These are phyloP conservation scores for Magallana angulata DNA, from an alignment of 1,140 invertebrate species.

Conservation along the genomic window DNA sequence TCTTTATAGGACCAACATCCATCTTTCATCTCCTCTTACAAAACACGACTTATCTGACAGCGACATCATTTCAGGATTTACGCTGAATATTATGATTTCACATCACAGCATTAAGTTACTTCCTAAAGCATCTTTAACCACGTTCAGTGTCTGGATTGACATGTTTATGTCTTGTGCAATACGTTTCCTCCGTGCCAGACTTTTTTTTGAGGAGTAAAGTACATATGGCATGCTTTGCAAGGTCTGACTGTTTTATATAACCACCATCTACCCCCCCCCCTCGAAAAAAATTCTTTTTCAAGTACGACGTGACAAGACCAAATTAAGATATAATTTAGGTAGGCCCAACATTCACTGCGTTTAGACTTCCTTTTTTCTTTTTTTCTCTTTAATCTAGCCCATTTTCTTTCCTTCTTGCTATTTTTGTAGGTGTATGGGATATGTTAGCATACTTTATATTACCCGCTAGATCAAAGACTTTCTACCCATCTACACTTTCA, in stretches of 20 bases:
- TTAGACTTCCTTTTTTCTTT: not conserved
- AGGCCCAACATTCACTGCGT: not conserved
- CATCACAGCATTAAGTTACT: not conserved
- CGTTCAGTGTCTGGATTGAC: not conserved
- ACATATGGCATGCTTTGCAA: not conserved
- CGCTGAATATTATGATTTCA: not conserved
- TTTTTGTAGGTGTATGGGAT: not conserved
- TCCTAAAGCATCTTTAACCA: not conserved
- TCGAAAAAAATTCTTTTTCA: not conserved
- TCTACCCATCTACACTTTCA: no score
- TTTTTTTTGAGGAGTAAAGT: not conserved
- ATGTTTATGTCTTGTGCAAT: not conserved
- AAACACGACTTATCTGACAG: constrained; percentile 14
- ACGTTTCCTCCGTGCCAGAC: not conserved
- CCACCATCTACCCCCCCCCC: not conserved
- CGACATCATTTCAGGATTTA: constrained; percentile 21
- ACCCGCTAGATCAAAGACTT: no score
- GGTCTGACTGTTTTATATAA: not conserved
- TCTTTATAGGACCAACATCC: not conserved
- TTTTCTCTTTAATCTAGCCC: not conserved
- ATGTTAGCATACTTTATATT: not conserved
- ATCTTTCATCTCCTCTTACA: not conserved
- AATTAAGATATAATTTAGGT: constrained; percentile 7
- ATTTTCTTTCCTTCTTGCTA: not conserved
- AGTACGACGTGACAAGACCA: not conserved